Evolutionary conservation across 2,888 invertebrate species (phyloP).

Genomic region (Sympetrum striolatum): DNA sequence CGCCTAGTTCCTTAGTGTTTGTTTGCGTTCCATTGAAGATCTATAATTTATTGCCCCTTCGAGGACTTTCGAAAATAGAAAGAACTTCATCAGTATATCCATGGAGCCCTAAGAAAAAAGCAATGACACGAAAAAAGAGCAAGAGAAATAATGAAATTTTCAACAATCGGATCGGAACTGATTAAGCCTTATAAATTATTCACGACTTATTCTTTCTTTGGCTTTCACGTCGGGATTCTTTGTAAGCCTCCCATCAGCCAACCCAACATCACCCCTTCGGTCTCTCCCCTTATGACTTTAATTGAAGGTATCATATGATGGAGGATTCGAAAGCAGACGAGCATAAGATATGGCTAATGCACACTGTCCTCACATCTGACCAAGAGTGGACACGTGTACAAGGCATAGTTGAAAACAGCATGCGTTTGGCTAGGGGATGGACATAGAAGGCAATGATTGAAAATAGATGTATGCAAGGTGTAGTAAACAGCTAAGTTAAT

Average conservation of each 20-base stretch:
- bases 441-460: background rate
- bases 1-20: too few species aligned
- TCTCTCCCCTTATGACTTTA: background rate
- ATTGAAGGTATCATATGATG: background rate
- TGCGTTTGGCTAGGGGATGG: background rate
- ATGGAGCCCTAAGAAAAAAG: background rate
- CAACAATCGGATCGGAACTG: background rate
- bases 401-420: background rate
- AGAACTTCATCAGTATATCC: too few species aligned
- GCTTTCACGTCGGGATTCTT: background rate
- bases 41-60: too few species aligned
- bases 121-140: background rate
- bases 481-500: too few species aligned
- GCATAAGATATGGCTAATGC: constrained; percentile 15
- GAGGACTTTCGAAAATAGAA: too few species aligned
- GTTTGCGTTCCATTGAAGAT: too few species aligned
- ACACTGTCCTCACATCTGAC: background rate
- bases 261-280: background rate
- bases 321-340: background rate
- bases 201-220: background rate
- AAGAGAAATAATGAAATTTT: background rate
- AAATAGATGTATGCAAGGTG: background rate
- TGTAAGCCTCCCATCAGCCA: background rate
- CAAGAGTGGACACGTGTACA: background rate
- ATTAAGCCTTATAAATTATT: constrained; percentile 22